These are phyloP conservation scores for Lasioglossum vierecki DNA, from an alignment of 2,888 invertebrate genomes.

Conservation along the genomic window DNA sequence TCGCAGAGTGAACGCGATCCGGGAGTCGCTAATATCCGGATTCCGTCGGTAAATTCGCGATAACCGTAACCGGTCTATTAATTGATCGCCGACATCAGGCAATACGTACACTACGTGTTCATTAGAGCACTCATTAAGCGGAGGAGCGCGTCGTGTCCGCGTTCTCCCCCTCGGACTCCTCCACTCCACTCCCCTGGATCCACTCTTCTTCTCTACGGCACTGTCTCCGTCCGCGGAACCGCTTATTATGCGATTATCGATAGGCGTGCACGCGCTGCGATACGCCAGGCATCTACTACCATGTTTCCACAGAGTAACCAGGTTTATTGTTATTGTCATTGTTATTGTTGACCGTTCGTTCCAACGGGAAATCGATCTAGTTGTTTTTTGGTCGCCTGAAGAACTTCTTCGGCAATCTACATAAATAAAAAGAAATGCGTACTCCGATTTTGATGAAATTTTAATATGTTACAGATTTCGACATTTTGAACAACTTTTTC, in stretches of 20 bases:
- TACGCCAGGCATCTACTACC: constrained; percentile 6
- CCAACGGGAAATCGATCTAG: neutral
- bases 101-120: constrained; percentile 43
- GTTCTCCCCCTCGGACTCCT: neutral
- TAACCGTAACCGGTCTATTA: constrained; percentile 61
- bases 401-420: neutral
- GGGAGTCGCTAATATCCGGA: constrained; percentile 40
- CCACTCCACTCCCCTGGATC: neutral
- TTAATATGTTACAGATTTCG: no score
- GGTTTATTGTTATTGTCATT: neutral
- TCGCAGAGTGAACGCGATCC: constrained; percentile 19
- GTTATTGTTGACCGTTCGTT: neutral
- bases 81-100: constrained; percentile 54
- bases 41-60: constrained; percentile 67
- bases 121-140: constrained; percentile 55
- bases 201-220: neutral
- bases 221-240: neutral
- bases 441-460: no score
- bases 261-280: constrained; percentile 43
- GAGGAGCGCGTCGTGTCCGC: constrained; percentile 33
- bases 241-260: constrained; percentile 58
- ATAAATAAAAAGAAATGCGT: no score
- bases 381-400: neutral
- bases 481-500: no score
- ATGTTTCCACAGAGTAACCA: neutral